Percentiles rank a stretch among this genome's conserved stretches.
Evolutionary conservation across 2,888 invertebrate genomes (phyloP).

Genomic region (Troglohyphantes excavatus): DNA sequence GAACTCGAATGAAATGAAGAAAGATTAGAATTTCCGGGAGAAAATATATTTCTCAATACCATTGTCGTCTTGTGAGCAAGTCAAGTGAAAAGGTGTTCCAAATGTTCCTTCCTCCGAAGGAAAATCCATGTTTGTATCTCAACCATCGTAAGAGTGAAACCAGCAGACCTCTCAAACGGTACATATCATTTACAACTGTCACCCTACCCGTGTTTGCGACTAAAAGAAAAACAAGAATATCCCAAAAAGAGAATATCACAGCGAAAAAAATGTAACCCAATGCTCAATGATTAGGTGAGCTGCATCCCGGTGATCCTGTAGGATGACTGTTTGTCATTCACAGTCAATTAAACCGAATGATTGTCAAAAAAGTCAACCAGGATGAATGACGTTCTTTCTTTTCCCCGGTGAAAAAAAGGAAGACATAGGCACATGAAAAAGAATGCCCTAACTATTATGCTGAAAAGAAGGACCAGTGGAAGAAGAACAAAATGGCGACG

Average conservation of each 20-base stretch:
- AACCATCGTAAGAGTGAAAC: neutral
- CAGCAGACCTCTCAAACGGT: neutral
- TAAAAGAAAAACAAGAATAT: conserved; percentile 1
- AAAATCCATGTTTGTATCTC: neutral
- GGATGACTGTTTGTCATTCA: conserved; percentile 69
- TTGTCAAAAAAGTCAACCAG: conserved; percentile 69
- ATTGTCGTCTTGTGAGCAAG: neutral
- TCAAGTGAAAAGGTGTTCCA: neutral
- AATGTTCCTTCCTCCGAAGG: neutral
- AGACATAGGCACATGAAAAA: neutral
- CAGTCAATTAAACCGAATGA: conserved; percentile 73
- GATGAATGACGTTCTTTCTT: conserved; percentile 40
- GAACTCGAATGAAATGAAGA: too few relatives aligned
- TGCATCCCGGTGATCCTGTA: conserved; percentile 6
- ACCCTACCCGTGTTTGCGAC: neutral
- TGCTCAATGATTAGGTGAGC: conserved; percentile 59
- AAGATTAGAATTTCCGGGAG: too few relatives aligned
- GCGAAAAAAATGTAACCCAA: neutral
- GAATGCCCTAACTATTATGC: conserved; percentile 14
- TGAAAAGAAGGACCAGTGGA: neutral
- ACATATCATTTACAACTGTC: conserved; percentile 10
- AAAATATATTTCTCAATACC: too few relatives aligned
- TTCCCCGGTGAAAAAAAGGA: neutral
- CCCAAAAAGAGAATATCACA: neutral
- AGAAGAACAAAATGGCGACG: conserved; percentile 9